A percentile compares a stretch with the other conserved stretches of the same genome.
phyloP scores from a whole-genome alignment of 2,113 vertebrate genomes.

The Promerops cafer region DNA sequence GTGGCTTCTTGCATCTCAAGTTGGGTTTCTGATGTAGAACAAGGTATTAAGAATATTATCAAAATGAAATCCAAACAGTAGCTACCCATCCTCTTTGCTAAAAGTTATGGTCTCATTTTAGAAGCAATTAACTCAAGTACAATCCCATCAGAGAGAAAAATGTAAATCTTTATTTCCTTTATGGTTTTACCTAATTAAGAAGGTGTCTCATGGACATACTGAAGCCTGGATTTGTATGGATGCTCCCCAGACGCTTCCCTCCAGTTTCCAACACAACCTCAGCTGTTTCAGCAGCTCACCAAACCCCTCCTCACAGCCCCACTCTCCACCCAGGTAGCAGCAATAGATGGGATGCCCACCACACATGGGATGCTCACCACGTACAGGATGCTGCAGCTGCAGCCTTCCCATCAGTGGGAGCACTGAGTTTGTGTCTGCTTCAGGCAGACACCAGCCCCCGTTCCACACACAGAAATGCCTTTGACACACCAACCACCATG shows the following conservation, averaged over 20 bases:
- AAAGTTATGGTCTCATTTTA: background rate
- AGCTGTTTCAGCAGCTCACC: background rate
- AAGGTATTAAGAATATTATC: background rate
- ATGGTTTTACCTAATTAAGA: background rate
- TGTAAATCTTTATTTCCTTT: background rate
- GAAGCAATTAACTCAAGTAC: background rate
- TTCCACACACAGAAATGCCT: background rate
- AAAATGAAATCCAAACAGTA: background rate
- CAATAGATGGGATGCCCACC: background rate
- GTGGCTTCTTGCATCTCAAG: background rate
- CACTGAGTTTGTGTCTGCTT: background rate
- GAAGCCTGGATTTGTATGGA: background rate
- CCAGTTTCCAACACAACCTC: background rate
- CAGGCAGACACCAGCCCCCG: background rate
- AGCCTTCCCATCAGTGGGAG: background rate
- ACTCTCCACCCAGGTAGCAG: accelerated
- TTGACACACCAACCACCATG: background rate
- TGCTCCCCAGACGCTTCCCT: background rate
- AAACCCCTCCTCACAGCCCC: background rate
- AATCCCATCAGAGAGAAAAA: background rate
- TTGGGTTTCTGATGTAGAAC: background rate
- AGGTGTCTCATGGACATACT: background rate
- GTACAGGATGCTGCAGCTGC: background rate
- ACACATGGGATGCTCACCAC: background rate
- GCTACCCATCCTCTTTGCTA: background rate